These are phyloP conservation scores for Cyanoderma ruficeps DNA, from an alignment of 2,113 vertebrate species.

Conservation along the genomic window DNA sequence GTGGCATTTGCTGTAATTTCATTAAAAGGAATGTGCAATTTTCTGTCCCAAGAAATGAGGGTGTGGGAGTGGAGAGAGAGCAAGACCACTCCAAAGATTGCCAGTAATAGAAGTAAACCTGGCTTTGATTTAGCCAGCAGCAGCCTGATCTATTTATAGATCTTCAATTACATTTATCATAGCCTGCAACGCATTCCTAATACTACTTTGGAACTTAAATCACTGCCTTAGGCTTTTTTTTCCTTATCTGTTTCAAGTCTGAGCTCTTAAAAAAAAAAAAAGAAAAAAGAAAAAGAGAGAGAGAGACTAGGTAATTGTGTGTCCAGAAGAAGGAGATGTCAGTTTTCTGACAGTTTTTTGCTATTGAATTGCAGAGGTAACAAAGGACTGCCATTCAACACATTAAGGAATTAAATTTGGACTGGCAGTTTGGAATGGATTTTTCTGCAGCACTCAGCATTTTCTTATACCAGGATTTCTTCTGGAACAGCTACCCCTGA, in stretches of 20 bases:
- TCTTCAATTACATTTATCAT: conserved; percentile 20
- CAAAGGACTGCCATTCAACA: neutral
- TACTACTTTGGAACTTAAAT: neutral
- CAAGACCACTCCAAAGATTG: neutral
- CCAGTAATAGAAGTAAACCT: neutral
- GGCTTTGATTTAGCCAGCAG: neutral
- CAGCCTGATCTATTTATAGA: conserved; percentile 30
- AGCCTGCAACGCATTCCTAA: neutral
- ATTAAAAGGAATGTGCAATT: neutral
- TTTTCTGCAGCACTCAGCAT: conserved; percentile 25
- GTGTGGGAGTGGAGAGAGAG: neutral
- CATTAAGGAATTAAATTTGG: conserved; percentile 49
- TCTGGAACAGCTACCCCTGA: conserved; percentile 20
- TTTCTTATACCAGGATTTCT: neutral
- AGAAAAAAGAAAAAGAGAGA: neutral
- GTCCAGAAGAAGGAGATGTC: neutral
- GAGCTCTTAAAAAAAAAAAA: neutral
- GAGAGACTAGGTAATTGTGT: neutral
- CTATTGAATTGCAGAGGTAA: neutral
- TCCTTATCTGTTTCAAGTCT: neutral
- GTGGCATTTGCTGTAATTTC: neutral
- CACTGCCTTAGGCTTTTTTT: neutral
- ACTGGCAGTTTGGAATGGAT: neutral
- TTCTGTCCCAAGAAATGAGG: neutral
- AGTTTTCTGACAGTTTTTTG: neutral